A percentile compares a stretch with the other conserved stretches of the same genome.
Evolutionary conservation across 2,888 invertebrate species (phyloP).

Genomic region (Aporophyla nigra): DNA sequence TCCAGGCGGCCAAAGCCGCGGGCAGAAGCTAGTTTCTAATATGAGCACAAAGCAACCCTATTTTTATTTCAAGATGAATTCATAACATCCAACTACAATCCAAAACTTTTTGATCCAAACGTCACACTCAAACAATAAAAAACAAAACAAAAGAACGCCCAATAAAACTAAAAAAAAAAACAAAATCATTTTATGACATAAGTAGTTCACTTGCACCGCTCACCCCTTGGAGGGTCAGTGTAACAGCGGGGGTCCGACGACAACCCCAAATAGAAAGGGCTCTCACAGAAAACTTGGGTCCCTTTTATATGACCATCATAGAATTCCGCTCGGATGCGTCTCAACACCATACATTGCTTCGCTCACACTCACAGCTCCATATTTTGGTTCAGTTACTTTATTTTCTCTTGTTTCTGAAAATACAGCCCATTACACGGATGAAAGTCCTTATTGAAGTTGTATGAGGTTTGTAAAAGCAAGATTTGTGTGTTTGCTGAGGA

Average conservation of each 20-base stretch:
- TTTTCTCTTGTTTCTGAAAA: conserved; percentile 65
- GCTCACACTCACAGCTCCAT: conserved; percentile 55
- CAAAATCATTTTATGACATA: conserved; percentile 46
- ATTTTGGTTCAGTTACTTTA: conserved; percentile 61
- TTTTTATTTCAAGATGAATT: background rate
- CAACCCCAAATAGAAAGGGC: conserved; percentile 88
- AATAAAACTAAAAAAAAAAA: conserved; percentile 38
- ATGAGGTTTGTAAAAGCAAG: conserved; percentile 45
- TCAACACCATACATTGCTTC: conserved; percentile 75
- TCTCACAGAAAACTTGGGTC: conserved; percentile 79
- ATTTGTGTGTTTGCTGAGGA: conserved; percentile 41
- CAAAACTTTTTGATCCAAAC: background rate
- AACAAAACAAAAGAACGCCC: conserved; percentile 11
- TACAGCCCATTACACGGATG: conserved; percentile 48
- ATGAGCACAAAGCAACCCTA: background rate
- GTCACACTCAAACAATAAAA: conserved; percentile 6
- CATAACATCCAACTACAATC: background rate
- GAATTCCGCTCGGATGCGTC: conserved; percentile 82
- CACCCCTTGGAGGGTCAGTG: conserved; percentile 82
- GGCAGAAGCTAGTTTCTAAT: too few relatives aligned
- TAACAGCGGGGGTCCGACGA: conserved; percentile 85
- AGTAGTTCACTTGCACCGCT: conserved; percentile 75
- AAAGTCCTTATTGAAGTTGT: conserved; percentile 56
- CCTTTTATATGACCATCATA: conserved; percentile 83
- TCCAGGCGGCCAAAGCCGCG: too few relatives aligned